Evolutionary conservation across 2,888 invertebrate species (phyloP), one percentile per base, ranked within the genome.

Genomic region (Epistrophella euchroma): DNA sequence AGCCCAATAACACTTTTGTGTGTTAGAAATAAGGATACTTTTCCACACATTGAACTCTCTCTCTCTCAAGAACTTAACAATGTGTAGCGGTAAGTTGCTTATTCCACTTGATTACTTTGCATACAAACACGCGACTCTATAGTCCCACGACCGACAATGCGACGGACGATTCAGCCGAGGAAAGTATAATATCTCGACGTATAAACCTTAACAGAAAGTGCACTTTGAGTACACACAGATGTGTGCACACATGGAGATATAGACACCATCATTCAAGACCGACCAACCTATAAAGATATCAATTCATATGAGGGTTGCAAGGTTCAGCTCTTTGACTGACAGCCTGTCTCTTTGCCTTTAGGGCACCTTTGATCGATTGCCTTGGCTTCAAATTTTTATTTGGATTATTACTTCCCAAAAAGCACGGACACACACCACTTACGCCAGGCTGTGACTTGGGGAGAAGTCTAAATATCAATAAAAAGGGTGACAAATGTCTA

Each of bases 41-140:
- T 87, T 87, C 83, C 80, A 87, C 77, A 76, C 84, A 80, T 75
- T 87, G 87, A 87, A 87, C 87, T 52, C 56, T 22, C 15, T 60
- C 68, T 50, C 79, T 45, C 78, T 62, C n/a, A 52, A 52, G 37
- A 52, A 68, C 52, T 52, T n/a, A 25, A 70, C 64, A 28, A 35
- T 40, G 68, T 62, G 43, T 52, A 22, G 40, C 60, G 70, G 52
- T 87, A 85, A 87, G 87, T 85, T 60, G 78, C 87, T 87, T 87
- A 87, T 87, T 87, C 84, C 87, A 85, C 87, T 87, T 85, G 84
- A 87, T 80, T 84, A 76, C 87, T 84, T 87, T 84, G 79, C 84
- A 85, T 83, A 71, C 84, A 85, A 58, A 62, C 68, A 77, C 68
- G 72, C 60, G 68, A 25, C 66, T 52, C 45, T 32, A 32, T 37